Evolutionary conservation across 1,140 invertebrate genomes (phyloP).

Genomic region (Scylla paramamosain): DNA sequence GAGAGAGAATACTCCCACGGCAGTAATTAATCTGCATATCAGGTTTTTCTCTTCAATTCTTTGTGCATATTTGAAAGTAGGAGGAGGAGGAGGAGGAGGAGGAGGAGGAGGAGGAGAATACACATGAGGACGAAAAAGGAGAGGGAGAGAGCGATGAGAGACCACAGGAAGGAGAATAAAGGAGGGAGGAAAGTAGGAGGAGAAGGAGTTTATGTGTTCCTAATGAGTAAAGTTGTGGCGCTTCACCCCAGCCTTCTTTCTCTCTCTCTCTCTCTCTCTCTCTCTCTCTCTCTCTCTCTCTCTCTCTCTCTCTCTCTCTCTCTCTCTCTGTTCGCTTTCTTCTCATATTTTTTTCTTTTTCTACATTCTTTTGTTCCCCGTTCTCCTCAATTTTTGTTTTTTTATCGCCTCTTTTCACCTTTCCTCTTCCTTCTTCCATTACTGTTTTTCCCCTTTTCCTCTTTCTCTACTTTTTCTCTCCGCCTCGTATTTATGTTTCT

Average conservation of each 20-base stretch:
- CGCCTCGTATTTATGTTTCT: too few species aligned
- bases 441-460: too few species aligned
- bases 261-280: background rate
- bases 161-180: background rate
- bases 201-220: background rate
- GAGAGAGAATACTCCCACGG: background rate
- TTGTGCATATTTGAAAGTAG: background rate
- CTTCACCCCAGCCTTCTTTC: background rate
- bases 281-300: too few species aligned
- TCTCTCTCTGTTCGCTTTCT: too few species aligned
- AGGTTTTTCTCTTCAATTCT: background rate
- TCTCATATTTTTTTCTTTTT: too few species aligned
- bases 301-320: too few species aligned
- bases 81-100: background rate
- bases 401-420: too few species aligned
- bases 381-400: too few species aligned
- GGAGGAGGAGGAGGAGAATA: too few species aligned
- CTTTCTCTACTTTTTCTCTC: too few species aligned
- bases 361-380: too few species aligned
- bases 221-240: background rate
- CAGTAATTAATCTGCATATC: background rate
- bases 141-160: background rate
- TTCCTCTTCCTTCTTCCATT: too few species aligned
- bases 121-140: background rate
- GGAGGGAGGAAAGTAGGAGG: background rate